Evolutionary conservation across 1,140 invertebrate genomes (phyloP).

Genomic region (Cydia fagiglandana): DNA sequence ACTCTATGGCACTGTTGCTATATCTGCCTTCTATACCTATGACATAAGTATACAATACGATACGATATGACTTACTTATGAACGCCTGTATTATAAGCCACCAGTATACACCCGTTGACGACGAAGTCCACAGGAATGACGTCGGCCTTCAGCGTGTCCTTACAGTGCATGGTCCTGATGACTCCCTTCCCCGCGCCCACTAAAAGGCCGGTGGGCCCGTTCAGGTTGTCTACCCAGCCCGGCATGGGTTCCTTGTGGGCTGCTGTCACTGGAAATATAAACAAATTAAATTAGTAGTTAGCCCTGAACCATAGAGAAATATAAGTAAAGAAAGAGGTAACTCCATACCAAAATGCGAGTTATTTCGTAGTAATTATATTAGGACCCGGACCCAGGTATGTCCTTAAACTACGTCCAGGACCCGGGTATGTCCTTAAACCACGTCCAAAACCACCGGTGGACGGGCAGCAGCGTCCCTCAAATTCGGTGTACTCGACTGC

Average conservation of each 20-base stretch:
- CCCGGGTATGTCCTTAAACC: too few relatives aligned
- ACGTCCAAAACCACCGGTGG: too few relatives aligned
- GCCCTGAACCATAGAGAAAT: too few relatives aligned
- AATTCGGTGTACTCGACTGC: too few relatives aligned
- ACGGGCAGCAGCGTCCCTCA: too few relatives aligned
- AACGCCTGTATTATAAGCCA: slow-evolving; percentile 82
- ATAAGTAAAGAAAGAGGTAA: too few relatives aligned
- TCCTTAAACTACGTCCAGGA: too few relatives aligned
- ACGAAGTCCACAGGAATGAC: slow-evolving; percentile 91
- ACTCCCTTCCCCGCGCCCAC: slow-evolving; percentile 88
- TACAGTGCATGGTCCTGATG: slow-evolving; percentile 22
- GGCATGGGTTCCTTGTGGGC: slow-evolving; percentile 83
- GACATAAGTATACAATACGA: too few relatives aligned
- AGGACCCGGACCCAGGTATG: too few relatives aligned
- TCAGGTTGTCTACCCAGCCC: slow-evolving; percentile 97
- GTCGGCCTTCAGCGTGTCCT: slow-evolving; percentile 75
- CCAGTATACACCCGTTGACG: slow-evolving; percentile 88
- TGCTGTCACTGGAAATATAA: slow-evolving; percentile 63
- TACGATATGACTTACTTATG: slow-evolving; percentile 56
- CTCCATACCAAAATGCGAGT: too few relatives aligned
- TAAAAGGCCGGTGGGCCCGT: slow-evolving; percentile 92
- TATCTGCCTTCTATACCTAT: not conserved
- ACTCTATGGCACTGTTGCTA: too few relatives aligned
- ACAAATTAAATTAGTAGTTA: slow-evolving; percentile 41
- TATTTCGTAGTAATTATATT: too few relatives aligned